Conservation (phyloP, 2,888 invertebrate genomes). For the Cryptosula pallasiana region DNA sequence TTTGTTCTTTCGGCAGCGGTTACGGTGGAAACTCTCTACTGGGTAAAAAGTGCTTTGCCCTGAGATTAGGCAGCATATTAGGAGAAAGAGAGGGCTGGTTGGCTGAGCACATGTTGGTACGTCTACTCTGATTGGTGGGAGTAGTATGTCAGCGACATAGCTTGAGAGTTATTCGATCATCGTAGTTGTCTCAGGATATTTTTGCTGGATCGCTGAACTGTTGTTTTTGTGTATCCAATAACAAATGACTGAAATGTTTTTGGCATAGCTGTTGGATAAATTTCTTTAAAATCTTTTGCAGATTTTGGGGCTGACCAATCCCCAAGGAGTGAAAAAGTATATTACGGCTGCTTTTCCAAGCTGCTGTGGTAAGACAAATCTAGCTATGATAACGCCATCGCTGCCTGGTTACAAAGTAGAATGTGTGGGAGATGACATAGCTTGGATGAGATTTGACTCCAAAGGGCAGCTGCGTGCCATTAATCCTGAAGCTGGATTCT, state of each 20-base stretch:
- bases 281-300: no score
- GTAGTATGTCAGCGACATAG: no score
- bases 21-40: slow-evolving; percentile 94
- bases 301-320: slow-evolving; percentile 92
- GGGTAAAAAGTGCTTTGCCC: slow-evolving; percentile 96
- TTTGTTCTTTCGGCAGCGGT: slow-evolving; percentile 86
- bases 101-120: slow-evolving; percentile 95
- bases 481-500: slow-evolving; percentile 97
- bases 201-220: no score
- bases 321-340: slow-evolving; percentile 74
- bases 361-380: slow-evolving; percentile 97
- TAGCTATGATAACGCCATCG: slow-evolving; percentile 94
- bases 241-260: no score
- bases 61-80: slow-evolving; percentile 90
- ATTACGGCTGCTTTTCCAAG: slow-evolving; percentile 98
- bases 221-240: no score
- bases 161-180: no score
- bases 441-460: slow-evolving; percentile 65
- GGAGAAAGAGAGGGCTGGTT: slow-evolving; percentile 96
- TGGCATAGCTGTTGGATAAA: no score
- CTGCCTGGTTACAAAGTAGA: slow-evolving; percentile 68
- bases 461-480: slow-evolving; percentile 83
- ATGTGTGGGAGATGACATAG: slow-evolving; percentile 88
- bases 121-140: no score
- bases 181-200: no score